Evolutionary conservation across 1,140 invertebrate species (phyloP), one percentile per base, ranked within the genome.

Genomic region (Dolichoris vasculosae): DNA sequence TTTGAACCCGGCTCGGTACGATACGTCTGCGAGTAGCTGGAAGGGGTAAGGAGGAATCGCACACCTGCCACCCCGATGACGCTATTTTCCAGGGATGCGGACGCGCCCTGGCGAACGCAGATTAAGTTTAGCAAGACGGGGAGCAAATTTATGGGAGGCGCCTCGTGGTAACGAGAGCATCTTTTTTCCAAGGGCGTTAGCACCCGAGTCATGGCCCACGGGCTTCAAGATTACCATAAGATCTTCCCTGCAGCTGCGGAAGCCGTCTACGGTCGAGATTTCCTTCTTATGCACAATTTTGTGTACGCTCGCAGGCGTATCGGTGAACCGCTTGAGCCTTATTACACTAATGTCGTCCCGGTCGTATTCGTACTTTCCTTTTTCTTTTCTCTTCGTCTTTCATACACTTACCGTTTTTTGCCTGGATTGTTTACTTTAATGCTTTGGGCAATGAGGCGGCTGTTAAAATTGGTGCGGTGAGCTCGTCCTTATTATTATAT

Each of bases 81-180:
- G 82, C 46, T 78, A 30, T 78, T 84, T 84, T 84, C 69, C 51
- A 43, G 17, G 32, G 17, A 20, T 6, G 59, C 4, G 48, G 75
- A 85, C 84, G 67, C 84, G 43, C 32, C 76, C 38, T 43, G 48
- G 30, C 30, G 4, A n/a, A 63, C 75, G 48, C n/a, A 78, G 84
- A 86, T 86, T 86, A 82, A 82, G 79, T 78, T 86, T 86, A 59
- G 84, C 67, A 81, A 78, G 32, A 26, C 35, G 84, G 30, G 15
- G 71, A 4, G 0, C 23, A 86, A 80, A 86, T 86, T 86, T 86
- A 86, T 82, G 84, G 1, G 59, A 80, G 26, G 32, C 59, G 38
- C 78, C 78, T 78, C 51, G 2, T 38, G 69, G 69, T 82, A 85
- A 82, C 51, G 69, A 85, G 84, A 82, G 71, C 35, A 86, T 77